A percentile compares a stretch with the other conserved stretches of the same genome.
phyloP scores from a whole-genome alignment of 2,888 invertebrate species.

The Athalia cordata region DNA sequence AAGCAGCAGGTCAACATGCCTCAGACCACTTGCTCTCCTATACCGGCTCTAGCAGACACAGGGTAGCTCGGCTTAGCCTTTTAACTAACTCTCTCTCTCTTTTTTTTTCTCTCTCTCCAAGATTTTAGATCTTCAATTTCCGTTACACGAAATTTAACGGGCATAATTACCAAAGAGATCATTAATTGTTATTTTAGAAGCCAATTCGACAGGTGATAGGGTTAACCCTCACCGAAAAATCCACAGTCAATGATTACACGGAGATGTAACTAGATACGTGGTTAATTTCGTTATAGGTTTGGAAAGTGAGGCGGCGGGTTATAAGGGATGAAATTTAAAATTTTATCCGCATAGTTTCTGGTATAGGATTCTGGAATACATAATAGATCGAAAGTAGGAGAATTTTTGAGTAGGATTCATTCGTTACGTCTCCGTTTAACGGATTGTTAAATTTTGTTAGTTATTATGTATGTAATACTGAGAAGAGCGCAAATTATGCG shows the following conservation, averaged over 20 bases:
- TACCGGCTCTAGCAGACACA: slow-evolving; percentile 67
- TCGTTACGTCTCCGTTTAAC: slow-evolving; percentile 32
- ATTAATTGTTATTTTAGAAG: background rate
- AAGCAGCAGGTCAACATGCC: slow-evolving; percentile 64
- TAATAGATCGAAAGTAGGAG: background rate
- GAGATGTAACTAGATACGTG: slow-evolving; percentile 16
- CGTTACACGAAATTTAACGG: background rate
- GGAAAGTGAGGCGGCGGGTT: too few relatives aligned
- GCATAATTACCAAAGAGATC: background rate
- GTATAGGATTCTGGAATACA: too few relatives aligned
- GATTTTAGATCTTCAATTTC: background rate
- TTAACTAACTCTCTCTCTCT: slow-evolving; percentile 53
- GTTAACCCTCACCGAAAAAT: background rate
- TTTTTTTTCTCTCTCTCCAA: slow-evolving; percentile 27
- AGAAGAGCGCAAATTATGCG: too few relatives aligned
- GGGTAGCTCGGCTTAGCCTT: slow-evolving; percentile 70
- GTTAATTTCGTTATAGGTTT: background rate
- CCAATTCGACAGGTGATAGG: too few relatives aligned
- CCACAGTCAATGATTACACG: background rate
- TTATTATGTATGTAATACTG: background rate
- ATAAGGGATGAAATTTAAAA: too few relatives aligned
- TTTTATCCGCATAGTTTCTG: too few relatives aligned
- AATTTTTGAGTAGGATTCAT: background rate
- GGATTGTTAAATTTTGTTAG: slow-evolving; percentile 1
- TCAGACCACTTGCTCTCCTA: slow-evolving; percentile 66